A percentile compares a stretch with the other conserved stretches of the same genome.
Evolutionary conservation across 35 echinoderm and acorn worm species (phyloP).

Genomic region (Ophioderma brevispina): DNA sequence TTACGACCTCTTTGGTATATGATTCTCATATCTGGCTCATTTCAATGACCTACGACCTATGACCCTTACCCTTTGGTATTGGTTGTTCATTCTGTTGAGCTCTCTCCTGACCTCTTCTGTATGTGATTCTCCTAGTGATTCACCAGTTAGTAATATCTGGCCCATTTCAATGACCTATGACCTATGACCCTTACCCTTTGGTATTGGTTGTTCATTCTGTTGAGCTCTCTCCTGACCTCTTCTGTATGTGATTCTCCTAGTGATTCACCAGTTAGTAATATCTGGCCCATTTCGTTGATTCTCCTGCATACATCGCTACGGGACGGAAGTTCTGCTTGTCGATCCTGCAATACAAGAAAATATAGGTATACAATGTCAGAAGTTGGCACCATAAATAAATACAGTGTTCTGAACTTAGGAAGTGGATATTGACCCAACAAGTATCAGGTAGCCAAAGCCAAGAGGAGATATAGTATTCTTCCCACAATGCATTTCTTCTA

Average conservation of each 20-base stretch:
- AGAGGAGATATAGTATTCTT: too few relatives aligned
- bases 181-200: slow-evolving; percentile 25
- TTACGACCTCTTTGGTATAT: too few relatives aligned
- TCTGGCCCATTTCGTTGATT: slow-evolving; percentile 49
- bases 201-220: slow-evolving; percentile 11
- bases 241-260: slow-evolving; percentile 21
- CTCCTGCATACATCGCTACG: slow-evolving; percentile 44
- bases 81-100: not conserved
- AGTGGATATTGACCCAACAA: too few relatives aligned
- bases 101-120: too few relatives aligned
- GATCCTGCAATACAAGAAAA: slow-evolving; percentile 45
- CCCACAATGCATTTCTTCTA: too few relatives aligned
- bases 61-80: slow-evolving; percentile 14
- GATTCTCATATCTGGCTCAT: too few relatives aligned
- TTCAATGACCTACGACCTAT: too few relatives aligned
- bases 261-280: slow-evolving; percentile 50
- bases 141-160: slow-evolving; percentile 41
- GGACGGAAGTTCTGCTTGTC: slow-evolving; percentile 32
- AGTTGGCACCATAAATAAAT: too few relatives aligned
- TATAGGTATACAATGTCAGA: too few relatives aligned
- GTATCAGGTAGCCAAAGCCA: too few relatives aligned
- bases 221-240: slow-evolving; percentile 24
- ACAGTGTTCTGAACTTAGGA: too few relatives aligned
- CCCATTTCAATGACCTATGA: slow-evolving; percentile 20
- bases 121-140: slow-evolving; percentile 28